phyloP scores from a whole-genome alignment of 2,888 invertebrate genomes.

The Ormyrus labotus region DNA sequence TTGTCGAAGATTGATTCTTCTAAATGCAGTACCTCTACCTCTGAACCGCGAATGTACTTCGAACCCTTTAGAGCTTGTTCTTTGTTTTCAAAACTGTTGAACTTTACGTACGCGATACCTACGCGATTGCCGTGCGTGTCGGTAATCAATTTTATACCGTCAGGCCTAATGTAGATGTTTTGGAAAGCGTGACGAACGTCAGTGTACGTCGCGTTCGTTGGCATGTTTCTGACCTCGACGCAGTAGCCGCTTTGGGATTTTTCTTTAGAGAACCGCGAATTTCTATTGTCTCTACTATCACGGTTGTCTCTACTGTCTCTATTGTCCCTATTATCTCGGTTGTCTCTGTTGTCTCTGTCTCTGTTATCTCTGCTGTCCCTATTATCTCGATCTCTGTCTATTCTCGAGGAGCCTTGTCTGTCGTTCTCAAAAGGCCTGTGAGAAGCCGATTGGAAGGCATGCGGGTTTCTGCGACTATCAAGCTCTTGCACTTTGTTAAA shows the following conservation, averaged over 20 bases:
- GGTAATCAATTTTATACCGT: slow-evolving; percentile 91
- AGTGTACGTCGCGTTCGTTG: slow-evolving; percentile 85
- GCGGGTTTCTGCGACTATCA: slow-evolving; percentile 80
- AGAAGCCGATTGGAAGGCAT: slow-evolving; percentile 75
- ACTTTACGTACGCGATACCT: slow-evolving; percentile 88
- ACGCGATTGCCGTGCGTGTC: slow-evolving; percentile 87
- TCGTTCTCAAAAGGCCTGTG: slow-evolving; percentile 64
- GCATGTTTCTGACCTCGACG: slow-evolving; percentile 85
- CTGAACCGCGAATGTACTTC: slow-evolving; percentile 82
- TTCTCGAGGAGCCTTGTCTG: slow-evolving; percentile 55
- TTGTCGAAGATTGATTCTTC: slow-evolving; percentile 85
- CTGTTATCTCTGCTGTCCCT: slow-evolving; percentile 22
- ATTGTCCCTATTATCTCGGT: slow-evolving; percentile 15
- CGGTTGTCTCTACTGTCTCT: slow-evolving; percentile 25
- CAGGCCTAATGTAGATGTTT: slow-evolving; percentile 85
- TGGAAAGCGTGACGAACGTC: slow-evolving; percentile 90
- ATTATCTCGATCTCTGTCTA: slow-evolving; percentile 23
- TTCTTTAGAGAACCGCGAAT: slow-evolving; percentile 51
- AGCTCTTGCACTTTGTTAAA: slow-evolving; percentile 70
- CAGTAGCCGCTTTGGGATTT: slow-evolving; percentile 75
- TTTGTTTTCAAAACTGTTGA: slow-evolving; percentile 83
- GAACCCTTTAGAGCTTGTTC: slow-evolving; percentile 81
- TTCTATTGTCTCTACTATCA: neutral
- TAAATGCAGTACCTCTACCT: slow-evolving; percentile 82
- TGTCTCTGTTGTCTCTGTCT: slow-evolving; percentile 26